Conservation (phyloP, 1,140 invertebrate species). For the Eumaeus atala region DNA sequence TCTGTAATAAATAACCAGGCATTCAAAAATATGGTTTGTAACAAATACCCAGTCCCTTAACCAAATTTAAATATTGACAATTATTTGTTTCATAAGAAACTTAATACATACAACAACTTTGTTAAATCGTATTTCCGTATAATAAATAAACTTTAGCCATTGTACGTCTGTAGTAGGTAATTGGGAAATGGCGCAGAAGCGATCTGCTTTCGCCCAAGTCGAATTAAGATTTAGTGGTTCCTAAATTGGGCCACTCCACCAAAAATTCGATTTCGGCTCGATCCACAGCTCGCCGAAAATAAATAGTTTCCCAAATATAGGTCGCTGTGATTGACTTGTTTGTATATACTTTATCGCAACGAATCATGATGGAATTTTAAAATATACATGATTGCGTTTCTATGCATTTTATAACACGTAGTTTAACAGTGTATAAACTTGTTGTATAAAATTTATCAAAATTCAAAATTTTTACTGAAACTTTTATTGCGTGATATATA, state of each 20-base stretch:
- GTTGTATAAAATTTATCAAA: too few relatives aligned
- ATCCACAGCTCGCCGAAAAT: conserved; percentile 2
- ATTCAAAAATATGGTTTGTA: too few relatives aligned
- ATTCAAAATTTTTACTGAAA: too few relatives aligned
- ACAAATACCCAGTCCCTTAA: too few relatives aligned
- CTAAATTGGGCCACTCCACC: conserved; percentile 23
- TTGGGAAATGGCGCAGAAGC: conserved; percentile 16
- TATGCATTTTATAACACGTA: conserved; percentile 8
- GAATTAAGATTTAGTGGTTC: conserved; percentile 25
- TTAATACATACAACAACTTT: too few relatives aligned
- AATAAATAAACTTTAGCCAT: neutral
- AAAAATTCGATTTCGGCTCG: conserved; percentile 12
- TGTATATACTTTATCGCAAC: conserved; percentile 4
- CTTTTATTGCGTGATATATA: too few relatives aligned
- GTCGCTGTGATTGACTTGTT: conserved; percentile 5
- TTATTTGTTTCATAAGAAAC: too few relatives aligned
- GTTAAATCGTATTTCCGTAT: too few relatives aligned
- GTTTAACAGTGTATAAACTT: too few relatives aligned
- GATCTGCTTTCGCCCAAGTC: conserved; percentile 21
- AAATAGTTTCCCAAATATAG: conserved; percentile 8
- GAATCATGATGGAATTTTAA: conserved; percentile 3
- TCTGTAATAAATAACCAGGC: too few relatives aligned
- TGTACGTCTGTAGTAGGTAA: conserved; percentile 17
- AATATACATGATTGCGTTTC: conserved; percentile 11
- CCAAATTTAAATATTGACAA: too few relatives aligned